These are phyloP conservation scores for Cephus rjabovi DNA, from an alignment of 2,888 invertebrate species.

Conservation along the genomic window DNA sequence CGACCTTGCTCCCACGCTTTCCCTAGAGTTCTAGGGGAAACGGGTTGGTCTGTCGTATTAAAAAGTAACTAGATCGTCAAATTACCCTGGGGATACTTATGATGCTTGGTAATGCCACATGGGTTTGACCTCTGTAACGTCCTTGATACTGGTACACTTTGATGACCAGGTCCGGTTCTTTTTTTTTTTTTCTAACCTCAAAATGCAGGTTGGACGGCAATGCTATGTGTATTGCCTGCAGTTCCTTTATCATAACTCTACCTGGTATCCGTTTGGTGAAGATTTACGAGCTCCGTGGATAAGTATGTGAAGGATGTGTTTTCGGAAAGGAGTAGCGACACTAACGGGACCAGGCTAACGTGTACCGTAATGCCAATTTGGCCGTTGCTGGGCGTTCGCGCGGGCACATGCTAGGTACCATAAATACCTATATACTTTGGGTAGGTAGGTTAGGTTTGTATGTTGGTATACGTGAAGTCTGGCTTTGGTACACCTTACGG, in stretches of 20 bases:
- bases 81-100: background rate
- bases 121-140: background rate
- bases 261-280: background rate
- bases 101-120: background rate
- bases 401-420: background rate
- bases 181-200: background rate
- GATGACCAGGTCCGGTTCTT: background rate
- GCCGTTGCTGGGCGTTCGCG: constrained; percentile 15
- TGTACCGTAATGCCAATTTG: constrained; percentile 43
- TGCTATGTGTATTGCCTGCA: background rate
- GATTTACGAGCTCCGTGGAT: background rate
- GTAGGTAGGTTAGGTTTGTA: background rate
- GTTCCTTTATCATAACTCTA: background rate
- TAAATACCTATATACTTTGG: constrained; percentile 1
- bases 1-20: background rate
- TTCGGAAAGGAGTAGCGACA: constrained; percentile 26
- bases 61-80: background rate
- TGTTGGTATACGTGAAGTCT: background rate
- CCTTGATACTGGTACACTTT: background rate
- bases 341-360: constrained; percentile 44
- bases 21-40: background rate
- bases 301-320: constrained; percentile 18
- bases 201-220: background rate
- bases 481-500: constrained; percentile 17
- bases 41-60: background rate